phyloP scores from a whole-genome alignment of 2,888 invertebrate species.

The Neelides folsomi region DNA sequence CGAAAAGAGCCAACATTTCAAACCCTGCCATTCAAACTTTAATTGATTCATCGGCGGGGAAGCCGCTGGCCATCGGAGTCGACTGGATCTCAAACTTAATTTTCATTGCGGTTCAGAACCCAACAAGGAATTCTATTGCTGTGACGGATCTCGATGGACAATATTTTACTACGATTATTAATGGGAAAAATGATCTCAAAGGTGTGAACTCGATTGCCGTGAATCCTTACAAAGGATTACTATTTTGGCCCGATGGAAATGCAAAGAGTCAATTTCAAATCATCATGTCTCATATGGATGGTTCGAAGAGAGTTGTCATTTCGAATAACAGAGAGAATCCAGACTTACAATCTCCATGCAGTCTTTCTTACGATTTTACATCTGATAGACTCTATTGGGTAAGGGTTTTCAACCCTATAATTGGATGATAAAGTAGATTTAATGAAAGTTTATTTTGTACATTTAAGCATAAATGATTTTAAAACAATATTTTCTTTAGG shows the following conservation, averaged over 20 bases:
- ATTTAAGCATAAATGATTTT: no score
- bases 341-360: slow-evolving; percentile 34
- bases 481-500: neutral
- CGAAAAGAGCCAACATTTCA: slow-evolving; percentile 54
- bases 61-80: slow-evolving; percentile 59
- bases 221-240: slow-evolving; percentile 49
- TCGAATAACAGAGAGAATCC: slow-evolving; percentile 34
- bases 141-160: slow-evolving; percentile 61
- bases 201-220: slow-evolving; percentile 53
- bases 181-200: slow-evolving; percentile 28
- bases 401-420: no score
- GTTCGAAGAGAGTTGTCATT: slow-evolving; percentile 38
- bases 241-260: slow-evolving; percentile 47
- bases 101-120: slow-evolving; percentile 53
- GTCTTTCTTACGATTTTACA: slow-evolving; percentile 33
- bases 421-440: slow-evolving; percentile 44
- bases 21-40: slow-evolving; percentile 56
- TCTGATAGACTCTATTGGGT: slow-evolving; percentile 55
- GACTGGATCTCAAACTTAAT: slow-evolving; percentile 68
- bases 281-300: slow-evolving; percentile 53
- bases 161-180: slow-evolving; percentile 43
- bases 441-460: neutral
- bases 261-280: slow-evolving; percentile 36
- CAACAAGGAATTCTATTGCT: slow-evolving; percentile 45
- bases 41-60: slow-evolving; percentile 51